phyloP scores from a whole-genome alignment of 1,140 invertebrate genomes.

The Papilio dardanus region DNA sequence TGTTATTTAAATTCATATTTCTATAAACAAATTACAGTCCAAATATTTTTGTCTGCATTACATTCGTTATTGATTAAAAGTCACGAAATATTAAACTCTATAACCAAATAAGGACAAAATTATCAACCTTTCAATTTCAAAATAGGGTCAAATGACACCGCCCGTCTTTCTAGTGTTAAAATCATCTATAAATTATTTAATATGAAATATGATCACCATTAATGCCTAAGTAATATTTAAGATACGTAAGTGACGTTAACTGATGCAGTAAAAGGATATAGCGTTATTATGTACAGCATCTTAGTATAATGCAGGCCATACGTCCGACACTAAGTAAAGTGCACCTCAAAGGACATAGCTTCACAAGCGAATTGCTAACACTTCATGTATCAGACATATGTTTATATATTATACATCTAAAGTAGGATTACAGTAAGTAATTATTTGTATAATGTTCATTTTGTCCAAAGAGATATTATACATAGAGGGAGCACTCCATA shows the following conservation, averaged over 20 bases:
- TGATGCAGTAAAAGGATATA: background rate
- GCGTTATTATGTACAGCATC: background rate
- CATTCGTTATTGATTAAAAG: too few species aligned
- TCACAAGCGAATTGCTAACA: slow-evolving; percentile 47
- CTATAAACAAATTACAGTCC: too few species aligned
- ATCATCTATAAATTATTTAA: too few species aligned
- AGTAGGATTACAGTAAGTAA: background rate
- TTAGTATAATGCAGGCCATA: slow-evolving; percentile 25
- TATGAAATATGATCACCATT: background rate
- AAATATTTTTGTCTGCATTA: too few species aligned
- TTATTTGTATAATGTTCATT: background rate
- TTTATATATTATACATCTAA: slow-evolving; percentile 41
- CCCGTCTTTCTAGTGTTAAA: too few species aligned
- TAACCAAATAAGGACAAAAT: too few species aligned
- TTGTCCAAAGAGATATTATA: too few species aligned
- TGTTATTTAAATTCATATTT: too few species aligned
- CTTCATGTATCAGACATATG: slow-evolving; percentile 33
- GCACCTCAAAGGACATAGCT: slow-evolving; percentile 52
- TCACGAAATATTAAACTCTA: too few species aligned
- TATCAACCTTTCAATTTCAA: too few species aligned
- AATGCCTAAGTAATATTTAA: background rate
- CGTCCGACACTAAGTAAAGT: slow-evolving; percentile 49
- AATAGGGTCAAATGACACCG: too few species aligned
- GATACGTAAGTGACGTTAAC: background rate
- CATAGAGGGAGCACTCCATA: background rate